Base-by-base conservation (phyloP, 1,140 invertebrate species). In the Drosophila sp. region DNA sequence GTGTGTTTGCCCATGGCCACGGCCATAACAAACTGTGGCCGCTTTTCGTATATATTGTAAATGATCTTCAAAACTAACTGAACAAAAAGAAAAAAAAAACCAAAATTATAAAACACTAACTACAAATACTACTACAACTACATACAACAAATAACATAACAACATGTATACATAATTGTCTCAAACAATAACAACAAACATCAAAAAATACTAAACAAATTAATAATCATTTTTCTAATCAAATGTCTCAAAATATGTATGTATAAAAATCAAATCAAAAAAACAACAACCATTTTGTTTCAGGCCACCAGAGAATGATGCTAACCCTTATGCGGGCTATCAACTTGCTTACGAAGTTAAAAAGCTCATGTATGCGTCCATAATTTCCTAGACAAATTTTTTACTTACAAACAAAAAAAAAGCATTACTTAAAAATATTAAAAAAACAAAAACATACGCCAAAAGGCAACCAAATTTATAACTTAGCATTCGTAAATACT, bases 291-390 rank as follows among this genome's bases (percentile, higher is more conserved):
- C 77, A 89, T 91, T 86, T 91, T 91, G 86, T 95, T 95, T 93
- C 95, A 96, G 96, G 95, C 95, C 95, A 94, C 94, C 95, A 94
- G 97, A 98, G 94, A 96, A 96, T 94, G 95, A 95, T 93, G 93
- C 93, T 91, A 94, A 96, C 93, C 95, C 96, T 94, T 92, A 97
- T 94, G 96, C 97, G 94, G 97, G 97, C 94, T 98, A 98, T 95
- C 97, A 98, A 95, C 97, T 98, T 94, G 97, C 97, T 95, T 98
- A 98, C 95, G 97, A 98, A 98, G 97, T 98, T 94, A 98, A 98
- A 97, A 98, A 98, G 95, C 97, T 98, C 95, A 98, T 98, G 98
- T 98, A 98, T 95, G 97, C 96, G 94, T 95, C 93, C 93, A 93
- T 91, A 82, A 90, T 90, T 86, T 89, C 77, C 68, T 89, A 89